Conservation (phyloP, 2,113 vertebrate species). For the Brienomyrus longianalis region DNA sequence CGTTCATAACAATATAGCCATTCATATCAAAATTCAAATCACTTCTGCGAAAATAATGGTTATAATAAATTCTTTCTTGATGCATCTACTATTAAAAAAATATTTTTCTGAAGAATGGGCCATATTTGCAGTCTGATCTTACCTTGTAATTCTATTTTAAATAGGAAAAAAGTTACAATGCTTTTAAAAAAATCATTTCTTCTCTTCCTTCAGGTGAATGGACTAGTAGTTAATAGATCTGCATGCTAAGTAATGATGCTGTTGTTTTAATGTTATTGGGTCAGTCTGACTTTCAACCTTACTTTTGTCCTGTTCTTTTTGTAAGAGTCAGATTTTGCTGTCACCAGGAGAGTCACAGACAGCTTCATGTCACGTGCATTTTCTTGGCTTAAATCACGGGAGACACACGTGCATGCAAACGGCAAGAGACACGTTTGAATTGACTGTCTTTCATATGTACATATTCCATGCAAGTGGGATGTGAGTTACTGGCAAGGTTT, state of each 20-base stretch:
- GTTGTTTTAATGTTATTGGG: neutral
- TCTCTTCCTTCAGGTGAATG: neutral
- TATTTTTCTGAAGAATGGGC: neutral
- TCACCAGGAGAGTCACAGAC: neutral
- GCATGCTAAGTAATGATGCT: neutral
- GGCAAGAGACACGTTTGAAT: neutral
- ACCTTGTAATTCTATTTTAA: neutral
- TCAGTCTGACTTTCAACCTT: neutral
- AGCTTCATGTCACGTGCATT: neutral
- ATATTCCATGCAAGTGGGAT: neutral
- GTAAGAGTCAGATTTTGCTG: neutral
- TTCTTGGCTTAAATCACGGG: neutral
- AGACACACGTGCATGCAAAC: neutral
- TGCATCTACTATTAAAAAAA: neutral
- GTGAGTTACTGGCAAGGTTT: neutral
- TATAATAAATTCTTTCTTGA: neutral
- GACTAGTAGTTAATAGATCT: neutral
- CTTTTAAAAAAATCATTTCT: neutral
- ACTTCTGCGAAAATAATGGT: neutral
- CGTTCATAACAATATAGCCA: neutral
- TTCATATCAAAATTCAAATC: neutral
- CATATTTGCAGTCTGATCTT: neutral
- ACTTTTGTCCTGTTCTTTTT: neutral
- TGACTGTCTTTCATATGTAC: neutral
- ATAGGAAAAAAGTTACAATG: neutral